Evolutionary conservation across 2,888 invertebrate species (phyloP).

Genomic region (Drymonia ruficornis): DNA sequence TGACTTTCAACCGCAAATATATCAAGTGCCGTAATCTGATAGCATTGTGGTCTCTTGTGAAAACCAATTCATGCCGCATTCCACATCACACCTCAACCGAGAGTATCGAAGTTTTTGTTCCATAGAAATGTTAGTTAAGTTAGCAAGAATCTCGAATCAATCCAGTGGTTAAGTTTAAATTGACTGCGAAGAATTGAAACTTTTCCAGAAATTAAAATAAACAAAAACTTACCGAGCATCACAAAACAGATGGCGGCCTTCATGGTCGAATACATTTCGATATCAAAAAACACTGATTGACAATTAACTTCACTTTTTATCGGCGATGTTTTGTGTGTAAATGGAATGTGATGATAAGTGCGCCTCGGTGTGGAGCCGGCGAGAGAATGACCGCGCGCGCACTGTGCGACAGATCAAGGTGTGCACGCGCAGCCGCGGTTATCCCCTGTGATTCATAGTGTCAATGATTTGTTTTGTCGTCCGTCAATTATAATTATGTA

Average conservation of each 20-base stretch:
- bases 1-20: too few species aligned
- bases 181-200: too few species aligned
- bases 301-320: constrained; percentile 22
- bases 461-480: constrained; percentile 11
- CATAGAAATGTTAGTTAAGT: too few species aligned
- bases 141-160: too few species aligned
- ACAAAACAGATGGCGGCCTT: constrained; percentile 55
- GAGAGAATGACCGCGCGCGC: constrained; percentile 23
- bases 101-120: too few species aligned
- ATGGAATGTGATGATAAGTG: constrained; percentile 14
- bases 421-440: constrained; percentile 25
- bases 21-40: too few species aligned
- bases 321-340: constrained; percentile 11
- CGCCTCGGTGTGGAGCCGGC: constrained; percentile 7
- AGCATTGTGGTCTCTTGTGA: too few species aligned
- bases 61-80: too few species aligned
- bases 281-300: constrained; percentile 14
- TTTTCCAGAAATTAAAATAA: constrained; percentile 9
- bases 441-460: constrained; percentile 20
- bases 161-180: neutral
- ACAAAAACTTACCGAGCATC: constrained; percentile 55
- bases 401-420: constrained; percentile 11
- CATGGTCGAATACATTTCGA: constrained; percentile 44
- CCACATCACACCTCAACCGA: too few species aligned
- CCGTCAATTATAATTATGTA: neutral